Conservation (phyloP, 2,113 vertebrate species). For the Glaucomys volans region DNA sequence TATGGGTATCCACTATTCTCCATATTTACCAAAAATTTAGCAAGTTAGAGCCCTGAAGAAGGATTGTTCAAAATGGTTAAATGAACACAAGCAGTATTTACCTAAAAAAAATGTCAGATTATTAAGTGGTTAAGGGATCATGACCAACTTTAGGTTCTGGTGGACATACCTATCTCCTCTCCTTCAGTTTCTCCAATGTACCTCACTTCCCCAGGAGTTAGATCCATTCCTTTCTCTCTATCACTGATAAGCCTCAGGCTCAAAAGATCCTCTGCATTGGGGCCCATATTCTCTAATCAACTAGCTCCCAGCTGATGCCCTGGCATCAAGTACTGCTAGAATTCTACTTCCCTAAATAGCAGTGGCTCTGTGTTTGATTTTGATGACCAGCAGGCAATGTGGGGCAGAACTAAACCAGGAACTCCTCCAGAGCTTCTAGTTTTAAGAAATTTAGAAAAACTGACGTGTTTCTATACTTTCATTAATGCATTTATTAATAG, state of each 20-base stretch:
- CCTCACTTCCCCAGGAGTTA: background rate
- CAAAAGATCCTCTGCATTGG: background rate
- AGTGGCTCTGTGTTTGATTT: background rate
- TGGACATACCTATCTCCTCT: background rate
- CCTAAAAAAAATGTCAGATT: background rate
- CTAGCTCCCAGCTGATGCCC: background rate
- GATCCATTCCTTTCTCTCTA: background rate
- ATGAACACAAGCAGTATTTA: constrained; percentile 12
- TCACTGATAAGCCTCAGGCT: background rate
- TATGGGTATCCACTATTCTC: background rate
- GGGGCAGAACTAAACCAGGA: background rate
- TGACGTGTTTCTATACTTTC: background rate
- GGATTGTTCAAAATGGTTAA: background rate
- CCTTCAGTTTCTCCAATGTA: background rate
- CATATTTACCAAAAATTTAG: background rate
- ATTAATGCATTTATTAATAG: background rate
- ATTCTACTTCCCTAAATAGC: background rate
- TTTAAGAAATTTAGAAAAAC: constrained; percentile 26
- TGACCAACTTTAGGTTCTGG: background rate
- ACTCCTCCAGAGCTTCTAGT: background rate
- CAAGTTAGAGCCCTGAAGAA: background rate
- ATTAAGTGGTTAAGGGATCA: background rate
- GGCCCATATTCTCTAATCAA: background rate
- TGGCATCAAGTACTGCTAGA: background rate
- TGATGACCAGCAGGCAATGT: background rate